Evolutionary conservation across 2,113 vertebrate species (phyloP).

Genomic region (Heterocephalus glaber): DNA sequence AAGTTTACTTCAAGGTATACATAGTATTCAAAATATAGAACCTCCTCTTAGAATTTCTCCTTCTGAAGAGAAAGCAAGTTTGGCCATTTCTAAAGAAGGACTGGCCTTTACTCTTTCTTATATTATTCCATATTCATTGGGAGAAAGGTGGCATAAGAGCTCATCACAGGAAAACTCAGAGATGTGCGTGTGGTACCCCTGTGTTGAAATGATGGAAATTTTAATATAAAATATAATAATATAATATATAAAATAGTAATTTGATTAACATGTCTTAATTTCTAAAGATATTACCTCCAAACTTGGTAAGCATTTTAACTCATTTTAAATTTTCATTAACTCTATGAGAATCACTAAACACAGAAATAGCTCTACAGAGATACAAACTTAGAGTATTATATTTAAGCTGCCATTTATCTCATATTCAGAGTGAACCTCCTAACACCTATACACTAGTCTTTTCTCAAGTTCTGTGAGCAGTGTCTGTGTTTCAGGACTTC

Average conservation of each 20-base stretch:
- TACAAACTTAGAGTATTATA: not conserved
- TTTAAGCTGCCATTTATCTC: not conserved
- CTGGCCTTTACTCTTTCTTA: not conserved
- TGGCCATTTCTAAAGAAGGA: not conserved
- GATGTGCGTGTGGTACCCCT: not conserved
- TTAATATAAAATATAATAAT: not conserved
- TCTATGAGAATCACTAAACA: conserved; percentile 4
- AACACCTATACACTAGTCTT: not conserved
- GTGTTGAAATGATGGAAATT: not conserved
- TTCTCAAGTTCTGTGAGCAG: not conserved
- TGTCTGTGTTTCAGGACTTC: not conserved
- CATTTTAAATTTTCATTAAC: not conserved
- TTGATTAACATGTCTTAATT: not conserved
- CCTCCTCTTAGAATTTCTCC: conserved; percentile 40
- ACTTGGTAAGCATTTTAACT: not conserved
- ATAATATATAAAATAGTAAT: not conserved
- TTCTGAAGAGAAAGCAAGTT: not conserved
- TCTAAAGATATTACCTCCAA: not conserved
- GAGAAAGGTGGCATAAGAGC: not conserved
- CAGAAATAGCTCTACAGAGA: not conserved
- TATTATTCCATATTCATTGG: not conserved
- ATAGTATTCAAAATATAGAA: not conserved
- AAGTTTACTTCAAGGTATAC: conserved; percentile 47
- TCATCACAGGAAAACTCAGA: not conserved
- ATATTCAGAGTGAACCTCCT: not conserved